Evolutionary conservation across 1,140 invertebrate genomes (phyloP).

Genomic region (Drosophila subpulchrella): DNA sequence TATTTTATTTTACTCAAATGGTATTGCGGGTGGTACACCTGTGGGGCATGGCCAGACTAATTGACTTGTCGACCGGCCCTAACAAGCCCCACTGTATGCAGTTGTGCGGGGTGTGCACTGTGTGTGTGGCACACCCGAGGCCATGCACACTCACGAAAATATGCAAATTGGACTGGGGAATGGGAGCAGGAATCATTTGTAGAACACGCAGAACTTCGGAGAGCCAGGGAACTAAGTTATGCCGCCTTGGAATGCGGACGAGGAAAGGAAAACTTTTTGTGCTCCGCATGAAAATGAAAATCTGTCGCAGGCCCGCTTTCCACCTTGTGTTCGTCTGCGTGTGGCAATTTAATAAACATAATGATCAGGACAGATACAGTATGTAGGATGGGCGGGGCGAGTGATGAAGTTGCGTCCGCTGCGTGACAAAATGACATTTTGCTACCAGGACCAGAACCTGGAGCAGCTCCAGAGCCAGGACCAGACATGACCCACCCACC

Average conservation of each 20-base stretch:
- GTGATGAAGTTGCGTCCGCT: slow-evolving; percentile 60
- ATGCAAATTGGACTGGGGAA: slow-evolving; percentile 55
- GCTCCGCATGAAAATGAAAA: slow-evolving; percentile 27
- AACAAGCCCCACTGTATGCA: slow-evolving; percentile 25
- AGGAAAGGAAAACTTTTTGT: slow-evolving; percentile 22
- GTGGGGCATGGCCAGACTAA: slow-evolving; percentile 35
- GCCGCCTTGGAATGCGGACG: slow-evolving; percentile 15
- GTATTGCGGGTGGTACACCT: background rate
- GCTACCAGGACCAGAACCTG: slow-evolving; percentile 36
- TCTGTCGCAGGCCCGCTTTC: slow-evolving; percentile 17
- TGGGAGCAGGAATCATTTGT: slow-evolving; percentile 23
- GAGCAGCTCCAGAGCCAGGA: slow-evolving; percentile 7
- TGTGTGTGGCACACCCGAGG: slow-evolving; percentile 29
- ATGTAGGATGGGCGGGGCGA: background rate
- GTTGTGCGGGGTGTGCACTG: background rate
- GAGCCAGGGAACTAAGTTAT: slow-evolving; percentile 13
- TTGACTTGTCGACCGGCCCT: slow-evolving; percentile 45
- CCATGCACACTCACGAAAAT: slow-evolving; percentile 28
- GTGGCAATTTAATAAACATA: slow-evolving; percentile 74
- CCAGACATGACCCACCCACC: slow-evolving; percentile 32
- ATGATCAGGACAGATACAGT: slow-evolving; percentile 49
- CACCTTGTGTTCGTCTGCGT: slow-evolving; percentile 28
- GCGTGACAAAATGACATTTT: slow-evolving; percentile 81
- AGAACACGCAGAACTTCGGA: slow-evolving; percentile 21
- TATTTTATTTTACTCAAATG: slow-evolving; percentile 14